Percentiles rank a stretch among this genome's conserved stretches.
These are phyloP conservation scores for Pemphigus obesinymphae DNA, from an alignment of 1,140 invertebrate genomes.

Conservation along the genomic window DNA sequence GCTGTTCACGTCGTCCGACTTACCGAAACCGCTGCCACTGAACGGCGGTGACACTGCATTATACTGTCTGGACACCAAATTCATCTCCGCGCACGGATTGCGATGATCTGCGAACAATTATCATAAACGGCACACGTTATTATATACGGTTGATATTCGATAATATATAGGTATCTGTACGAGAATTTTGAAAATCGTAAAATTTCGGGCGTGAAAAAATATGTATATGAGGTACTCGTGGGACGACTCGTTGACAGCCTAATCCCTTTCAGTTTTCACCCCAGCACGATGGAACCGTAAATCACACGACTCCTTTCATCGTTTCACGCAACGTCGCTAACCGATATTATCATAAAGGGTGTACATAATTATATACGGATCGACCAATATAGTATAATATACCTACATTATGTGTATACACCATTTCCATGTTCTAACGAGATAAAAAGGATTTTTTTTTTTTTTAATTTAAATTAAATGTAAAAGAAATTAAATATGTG, in stretches of 20 bases:
- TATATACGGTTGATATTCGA: background rate
- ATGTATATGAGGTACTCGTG: background rate
- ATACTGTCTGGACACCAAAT: constrained; percentile 3
- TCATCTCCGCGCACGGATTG: background rate
- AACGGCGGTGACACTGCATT: background rate
- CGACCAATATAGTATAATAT: background rate
- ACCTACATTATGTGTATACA: background rate
- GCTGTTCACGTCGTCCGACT: background rate
- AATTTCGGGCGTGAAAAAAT: background rate
- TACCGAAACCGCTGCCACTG: background rate
- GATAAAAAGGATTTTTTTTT: background rate
- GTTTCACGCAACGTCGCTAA: background rate
- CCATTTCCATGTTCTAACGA: background rate
- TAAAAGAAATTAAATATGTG: no score
- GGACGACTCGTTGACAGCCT: background rate
- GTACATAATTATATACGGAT: background rate
- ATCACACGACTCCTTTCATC: background rate
- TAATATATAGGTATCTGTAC: background rate
- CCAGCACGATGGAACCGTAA: background rate
- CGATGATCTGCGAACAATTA: no score
- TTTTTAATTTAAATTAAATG: no score
- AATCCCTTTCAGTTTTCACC: background rate
- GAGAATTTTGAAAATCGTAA: background rate
- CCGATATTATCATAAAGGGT: no score
- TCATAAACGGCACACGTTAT: background rate